Percentiles rank a stretch among this genome's conserved stretches.
Conservation (phyloP, 2,113 vertebrate genomes). For the Ascaphus truei region DNA sequence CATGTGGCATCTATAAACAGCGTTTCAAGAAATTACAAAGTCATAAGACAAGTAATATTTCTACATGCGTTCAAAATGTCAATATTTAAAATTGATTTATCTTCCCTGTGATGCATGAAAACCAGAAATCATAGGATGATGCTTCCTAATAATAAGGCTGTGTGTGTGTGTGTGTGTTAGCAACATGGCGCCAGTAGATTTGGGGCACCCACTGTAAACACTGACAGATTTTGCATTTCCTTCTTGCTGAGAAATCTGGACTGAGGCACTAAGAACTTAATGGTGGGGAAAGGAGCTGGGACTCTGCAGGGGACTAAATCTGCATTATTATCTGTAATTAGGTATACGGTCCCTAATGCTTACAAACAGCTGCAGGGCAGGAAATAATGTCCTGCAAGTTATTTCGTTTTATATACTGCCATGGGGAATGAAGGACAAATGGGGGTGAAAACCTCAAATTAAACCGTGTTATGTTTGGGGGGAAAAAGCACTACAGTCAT, state of each 20-base stretch:
- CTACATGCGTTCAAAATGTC: no score
- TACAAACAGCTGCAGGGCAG: slow-evolving; percentile 25
- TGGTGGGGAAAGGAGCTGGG: slow-evolving; percentile 28
- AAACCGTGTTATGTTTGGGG: neutral
- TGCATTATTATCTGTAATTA: slow-evolving; percentile 32
- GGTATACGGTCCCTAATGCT: slow-evolving; percentile 31
- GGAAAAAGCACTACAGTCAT: no score
- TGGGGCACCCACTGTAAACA: slow-evolving; percentile 29
- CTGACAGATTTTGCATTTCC: slow-evolving; percentile 35
- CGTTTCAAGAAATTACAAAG: no score
- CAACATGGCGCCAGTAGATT: slow-evolving; percentile 16
- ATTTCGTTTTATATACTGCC: neutral
- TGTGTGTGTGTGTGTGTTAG: slow-evolving; percentile 18
- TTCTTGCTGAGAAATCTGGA: slow-evolving; percentile 29
- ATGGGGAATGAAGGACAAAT: slow-evolving; percentile 7
- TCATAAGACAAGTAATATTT: no score
- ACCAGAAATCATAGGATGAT: neutral
- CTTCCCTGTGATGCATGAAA: neutral
- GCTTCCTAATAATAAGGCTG: slow-evolving; percentile 9
- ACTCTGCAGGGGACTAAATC: slow-evolving; percentile 13
- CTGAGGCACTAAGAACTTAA: slow-evolving; percentile 29
- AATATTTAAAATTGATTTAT: neutral
- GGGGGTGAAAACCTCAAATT: neutral
- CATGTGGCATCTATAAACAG: no score
- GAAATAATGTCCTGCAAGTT: slow-evolving; percentile 30